These are phyloP conservation scores for Lepidothrix coronata DNA, from an alignment of 2,113 vertebrate species.

Conservation along the genomic window DNA sequence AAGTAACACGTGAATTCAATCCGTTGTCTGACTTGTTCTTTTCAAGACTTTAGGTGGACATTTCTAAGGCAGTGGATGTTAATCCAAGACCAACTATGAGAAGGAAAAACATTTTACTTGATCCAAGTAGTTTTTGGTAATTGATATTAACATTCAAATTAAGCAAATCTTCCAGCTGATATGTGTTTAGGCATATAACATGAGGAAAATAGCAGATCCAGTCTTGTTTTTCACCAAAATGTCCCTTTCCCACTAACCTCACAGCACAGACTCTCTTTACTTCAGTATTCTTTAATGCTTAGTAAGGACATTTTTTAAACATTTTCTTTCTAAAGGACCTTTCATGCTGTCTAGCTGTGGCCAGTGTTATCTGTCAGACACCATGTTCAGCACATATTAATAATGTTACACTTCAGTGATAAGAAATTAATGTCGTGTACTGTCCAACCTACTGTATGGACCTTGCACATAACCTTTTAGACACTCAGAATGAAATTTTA, in stretches of 20 bases:
- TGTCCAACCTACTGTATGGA: background rate
- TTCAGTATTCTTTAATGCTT: background rate
- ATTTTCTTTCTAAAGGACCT: background rate
- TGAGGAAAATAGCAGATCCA: background rate
- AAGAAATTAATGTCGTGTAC: background rate
- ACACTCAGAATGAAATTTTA: background rate
- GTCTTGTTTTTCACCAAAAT: background rate
- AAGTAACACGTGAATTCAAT: background rate
- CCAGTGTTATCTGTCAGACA: background rate
- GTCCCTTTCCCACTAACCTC: background rate
- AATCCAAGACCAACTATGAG: background rate
- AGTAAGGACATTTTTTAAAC: constrained; percentile 7
- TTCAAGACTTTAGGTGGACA: background rate
- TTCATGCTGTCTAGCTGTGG: constrained; percentile 25
- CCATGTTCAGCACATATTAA: background rate
- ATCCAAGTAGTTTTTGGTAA: background rate
- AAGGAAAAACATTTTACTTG: background rate
- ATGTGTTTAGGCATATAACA: background rate
- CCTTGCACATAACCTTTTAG: background rate
- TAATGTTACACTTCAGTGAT: background rate
- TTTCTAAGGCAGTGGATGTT: background rate
- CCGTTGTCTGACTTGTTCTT: background rate
- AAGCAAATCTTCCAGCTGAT: background rate
- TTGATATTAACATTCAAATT: background rate
- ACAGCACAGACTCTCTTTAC: background rate